Evolutionary conservation across 2,888 invertebrate genomes (phyloP).

Genomic region (Rhabditoides inermis): DNA sequence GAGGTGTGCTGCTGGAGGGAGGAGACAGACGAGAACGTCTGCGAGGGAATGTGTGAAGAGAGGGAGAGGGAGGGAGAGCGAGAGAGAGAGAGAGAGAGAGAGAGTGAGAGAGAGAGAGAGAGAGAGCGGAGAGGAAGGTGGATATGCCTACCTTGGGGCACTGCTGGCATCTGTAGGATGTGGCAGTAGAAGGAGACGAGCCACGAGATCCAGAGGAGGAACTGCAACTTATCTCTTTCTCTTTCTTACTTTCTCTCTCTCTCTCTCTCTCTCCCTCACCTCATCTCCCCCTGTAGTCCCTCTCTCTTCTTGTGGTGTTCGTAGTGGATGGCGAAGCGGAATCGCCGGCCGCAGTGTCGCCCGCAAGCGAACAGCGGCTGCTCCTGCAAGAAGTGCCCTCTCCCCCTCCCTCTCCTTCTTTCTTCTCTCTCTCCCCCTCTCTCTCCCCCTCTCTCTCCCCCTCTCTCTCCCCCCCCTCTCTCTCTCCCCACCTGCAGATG

Average conservation of each 20-base stretch:
- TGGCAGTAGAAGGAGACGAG: no score
- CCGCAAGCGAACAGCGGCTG: no score
- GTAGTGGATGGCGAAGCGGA: no score
- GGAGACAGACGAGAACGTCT: conserved; percentile 5
- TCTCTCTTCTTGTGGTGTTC: no score
- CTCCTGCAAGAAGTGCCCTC: no score
- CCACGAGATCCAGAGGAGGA: no score
- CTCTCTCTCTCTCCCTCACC: background rate
- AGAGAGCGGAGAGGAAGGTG: no score
- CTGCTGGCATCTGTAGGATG: no score
- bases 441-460: conserved; percentile 7
- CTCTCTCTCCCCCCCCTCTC: conserved; percentile 9
- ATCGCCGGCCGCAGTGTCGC: no score
- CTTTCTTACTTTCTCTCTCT: background rate
- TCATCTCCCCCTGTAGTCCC: background rate
- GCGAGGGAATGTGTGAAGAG: conserved; percentile 1
- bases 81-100: background rate
- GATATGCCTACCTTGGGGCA: background rate
- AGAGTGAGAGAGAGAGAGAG: background rate
- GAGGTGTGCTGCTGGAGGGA: no score
- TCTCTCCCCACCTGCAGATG: no score
- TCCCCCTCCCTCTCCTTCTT: conserved; percentile 5
- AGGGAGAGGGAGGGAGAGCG: conserved; percentile 1
- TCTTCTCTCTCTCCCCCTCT: conserved; percentile 5
- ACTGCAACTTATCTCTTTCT: background rate